Evolutionary conservation across 2,797 vertebrate species (phyloP), one percentile per base, ranked within the genome.

Genomic region (Chrysocyon brachyurus): DNA sequence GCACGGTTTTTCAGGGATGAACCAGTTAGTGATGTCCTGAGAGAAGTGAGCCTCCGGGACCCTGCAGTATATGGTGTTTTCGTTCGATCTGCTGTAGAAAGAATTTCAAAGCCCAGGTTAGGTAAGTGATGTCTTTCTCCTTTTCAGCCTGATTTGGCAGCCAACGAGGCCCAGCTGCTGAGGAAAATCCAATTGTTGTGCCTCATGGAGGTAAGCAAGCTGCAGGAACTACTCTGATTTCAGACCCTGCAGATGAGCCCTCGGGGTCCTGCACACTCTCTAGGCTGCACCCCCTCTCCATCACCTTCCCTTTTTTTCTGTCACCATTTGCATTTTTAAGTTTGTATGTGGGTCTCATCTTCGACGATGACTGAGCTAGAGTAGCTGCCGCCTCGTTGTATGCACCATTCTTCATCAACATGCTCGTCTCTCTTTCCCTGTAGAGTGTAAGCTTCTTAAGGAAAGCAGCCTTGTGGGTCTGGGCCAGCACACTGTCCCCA

Each of bases 141-240:
- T 46, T 96, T 68, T 2, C 96, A 99, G 99, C 99, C 99, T 0
- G 99, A 99, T 68, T 99, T 99, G 6, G 99, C 99, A n/a, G 99
- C 99, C 14, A 99, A 99, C 0, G 99, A 99, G 97, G 91, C 98
- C 0, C 99, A 99, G 83, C 99, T 99, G 40, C 99, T 99, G 99
- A 99, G 99, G 98, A 99, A 99, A 98, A 99, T 99, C 91, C 99
- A 99, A 97, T 98, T 99, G 83, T 85, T 99, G 4, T 99, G 99
- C 95, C 99, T 99, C 70, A 99, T 99, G 99, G 99, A 99, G 99
- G 99, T 99, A 95, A 99, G 98, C 59, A 3, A 5, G 11, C 24
- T n/a, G 52, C 22, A 9, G 54, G 54, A 6, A 10, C 24, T 11
- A 0, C n/a, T 15, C 1, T 22, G 40, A 0, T 0, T 16, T 3